These are phyloP conservation scores for Channa striata DNA, from an alignment of 2,797 vertebrate species.

Conservation along the genomic window DNA sequence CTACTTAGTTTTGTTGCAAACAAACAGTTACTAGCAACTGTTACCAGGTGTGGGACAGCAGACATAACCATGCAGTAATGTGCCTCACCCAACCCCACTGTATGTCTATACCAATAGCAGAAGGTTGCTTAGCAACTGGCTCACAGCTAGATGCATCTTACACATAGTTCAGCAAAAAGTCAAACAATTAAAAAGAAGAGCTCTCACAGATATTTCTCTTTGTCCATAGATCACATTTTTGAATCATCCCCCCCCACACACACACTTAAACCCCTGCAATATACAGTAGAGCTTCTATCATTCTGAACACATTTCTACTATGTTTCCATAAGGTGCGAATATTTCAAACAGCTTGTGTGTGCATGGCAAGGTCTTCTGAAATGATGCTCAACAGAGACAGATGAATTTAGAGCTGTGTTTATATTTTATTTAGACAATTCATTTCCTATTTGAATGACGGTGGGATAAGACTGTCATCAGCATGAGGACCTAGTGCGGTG, in stretches of 20 bases:
- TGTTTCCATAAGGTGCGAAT: conserved; percentile 69
- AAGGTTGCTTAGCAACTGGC: conserved; percentile 84
- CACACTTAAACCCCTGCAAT: conserved; percentile 34
- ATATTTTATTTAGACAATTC: conserved; percentile 86
- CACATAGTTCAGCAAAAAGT: conserved; percentile 67
- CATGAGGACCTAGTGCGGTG: conserved; percentile 62
- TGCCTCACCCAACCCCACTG: conserved; percentile 65
- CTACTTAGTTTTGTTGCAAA: not conserved
- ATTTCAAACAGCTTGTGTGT: conserved; percentile 75
- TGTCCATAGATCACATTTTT: conserved; percentile 54
- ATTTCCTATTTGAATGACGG: conserved; percentile 76
- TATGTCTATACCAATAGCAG: conserved; percentile 66
- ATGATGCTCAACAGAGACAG: conserved; percentile 74
- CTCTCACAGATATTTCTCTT: conserved; percentile 43
- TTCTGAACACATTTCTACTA: conserved; percentile 26
- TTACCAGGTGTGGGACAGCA: conserved; percentile 62
- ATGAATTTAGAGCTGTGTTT: conserved; percentile 87
- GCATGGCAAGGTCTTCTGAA: conserved; percentile 84
- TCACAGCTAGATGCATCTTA: conserved; percentile 69
- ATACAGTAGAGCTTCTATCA: conserved; percentile 36
- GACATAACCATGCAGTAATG: conserved; percentile 47
- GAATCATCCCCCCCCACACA: conserved; percentile 45
- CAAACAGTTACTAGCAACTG: not conserved
- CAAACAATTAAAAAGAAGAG: conserved; percentile 60
- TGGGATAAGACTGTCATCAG: conserved; percentile 66